phyloP scores from a whole-genome alignment of 2,113 vertebrate genomes.

The Eulacestoma nigropectus region DNA sequence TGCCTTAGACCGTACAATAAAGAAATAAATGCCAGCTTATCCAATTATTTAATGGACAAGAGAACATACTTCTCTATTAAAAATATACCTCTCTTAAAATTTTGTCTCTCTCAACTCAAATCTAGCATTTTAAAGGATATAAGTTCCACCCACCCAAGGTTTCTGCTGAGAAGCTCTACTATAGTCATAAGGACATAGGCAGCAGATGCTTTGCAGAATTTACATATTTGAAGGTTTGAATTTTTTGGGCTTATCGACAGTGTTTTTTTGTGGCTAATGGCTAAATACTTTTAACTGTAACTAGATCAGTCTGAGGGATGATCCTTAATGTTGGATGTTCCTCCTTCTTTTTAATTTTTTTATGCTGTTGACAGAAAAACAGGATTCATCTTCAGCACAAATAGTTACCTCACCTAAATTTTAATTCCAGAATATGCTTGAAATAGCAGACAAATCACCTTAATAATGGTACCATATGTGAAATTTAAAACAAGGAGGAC shows the following conservation, averaged over 20 bases:
- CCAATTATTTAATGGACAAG: not conserved
- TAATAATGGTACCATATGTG: not conserved
- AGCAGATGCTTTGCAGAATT: not conserved
- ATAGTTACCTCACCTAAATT: not conserved
- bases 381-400: not conserved
- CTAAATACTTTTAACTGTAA: not conserved
- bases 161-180: not conserved
- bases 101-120: not conserved
- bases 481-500: not conserved
- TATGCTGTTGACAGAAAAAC: not conserved
- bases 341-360: not conserved
- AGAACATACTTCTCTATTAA: not conserved
- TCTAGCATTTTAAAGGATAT: not conserved
- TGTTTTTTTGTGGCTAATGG: not conserved
- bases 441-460: not conserved
- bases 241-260: not conserved
- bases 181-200: not conserved
- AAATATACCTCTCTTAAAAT: not conserved
- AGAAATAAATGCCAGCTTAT: not conserved
- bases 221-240: not conserved
- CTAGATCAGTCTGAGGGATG: not conserved
- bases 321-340: not conserved
- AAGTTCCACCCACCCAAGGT: not conserved
- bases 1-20: not conserved
- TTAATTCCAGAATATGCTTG: not conserved